These are phyloP conservation scores for Alligator sinensis DNA, from an alignment of 2,113 vertebrate genomes.

Conservation along the genomic window DNA sequence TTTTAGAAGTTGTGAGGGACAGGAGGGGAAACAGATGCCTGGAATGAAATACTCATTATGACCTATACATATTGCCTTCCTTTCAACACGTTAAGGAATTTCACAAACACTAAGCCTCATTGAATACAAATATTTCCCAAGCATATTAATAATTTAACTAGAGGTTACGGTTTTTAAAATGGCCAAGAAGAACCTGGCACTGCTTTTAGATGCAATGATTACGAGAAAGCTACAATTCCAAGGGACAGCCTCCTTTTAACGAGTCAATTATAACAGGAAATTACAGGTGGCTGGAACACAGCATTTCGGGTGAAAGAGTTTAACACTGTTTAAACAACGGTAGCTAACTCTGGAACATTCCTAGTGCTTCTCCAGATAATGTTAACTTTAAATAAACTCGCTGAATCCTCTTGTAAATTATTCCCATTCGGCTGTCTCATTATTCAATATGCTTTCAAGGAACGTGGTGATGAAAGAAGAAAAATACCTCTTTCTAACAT, in stretches of 20 bases:
- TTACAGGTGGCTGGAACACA: background rate
- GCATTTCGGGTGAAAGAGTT: slow-evolving; percentile 21
- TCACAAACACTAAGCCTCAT: background rate
- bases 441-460: slow-evolving; percentile 86
- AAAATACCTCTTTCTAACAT: slow-evolving; percentile 86
- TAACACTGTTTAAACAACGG: slow-evolving; percentile 23
- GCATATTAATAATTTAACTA: background rate
- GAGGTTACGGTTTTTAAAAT: background rate
- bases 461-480: slow-evolving; percentile 85
- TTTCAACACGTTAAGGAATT: background rate
- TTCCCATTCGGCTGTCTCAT: slow-evolving; percentile 79
- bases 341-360: slow-evolving; percentile 48
- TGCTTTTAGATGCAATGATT: background rate
- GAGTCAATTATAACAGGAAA: background rate
- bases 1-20: background rate
- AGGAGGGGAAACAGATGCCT: background rate
- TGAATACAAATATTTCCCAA: background rate
- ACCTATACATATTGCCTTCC: background rate
- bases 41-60: background rate
- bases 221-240: background rate
- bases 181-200: background rate
- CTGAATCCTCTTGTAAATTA: slow-evolving; percentile 78
- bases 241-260: background rate
- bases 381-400: slow-evolving; percentile 79
- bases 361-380: slow-evolving; percentile 68